Evolutionary conservation across 2,113 vertebrate species (phyloP).

Genomic region (Corythaixoides concolor): DNA sequence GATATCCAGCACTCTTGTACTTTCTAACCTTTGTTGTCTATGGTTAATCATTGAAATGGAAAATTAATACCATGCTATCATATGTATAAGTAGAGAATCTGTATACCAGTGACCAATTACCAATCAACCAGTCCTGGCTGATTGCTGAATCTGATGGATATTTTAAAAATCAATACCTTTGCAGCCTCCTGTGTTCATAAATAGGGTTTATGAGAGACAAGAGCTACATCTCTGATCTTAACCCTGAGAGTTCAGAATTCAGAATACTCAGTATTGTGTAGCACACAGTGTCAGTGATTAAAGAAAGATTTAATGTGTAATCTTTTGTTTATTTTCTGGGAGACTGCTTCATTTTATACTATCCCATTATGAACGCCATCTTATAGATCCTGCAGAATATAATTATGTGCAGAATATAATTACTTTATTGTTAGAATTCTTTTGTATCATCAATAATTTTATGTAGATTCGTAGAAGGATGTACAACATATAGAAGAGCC

Average conservation of each 20-base stretch:
- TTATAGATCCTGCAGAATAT: neutral
- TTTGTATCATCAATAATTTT: neutral
- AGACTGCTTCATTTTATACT: neutral
- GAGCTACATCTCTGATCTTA: neutral
- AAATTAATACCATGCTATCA: neutral
- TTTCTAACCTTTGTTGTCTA: neutral
- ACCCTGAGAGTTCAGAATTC: neutral
- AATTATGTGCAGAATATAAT: neutral
- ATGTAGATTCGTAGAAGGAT: neutral
- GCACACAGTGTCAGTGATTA: neutral
- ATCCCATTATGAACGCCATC: neutral
- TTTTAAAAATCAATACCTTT: neutral
- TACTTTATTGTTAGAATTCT: neutral
- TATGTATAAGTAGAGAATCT: neutral
- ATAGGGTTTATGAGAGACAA: neutral
- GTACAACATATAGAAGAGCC: neutral
- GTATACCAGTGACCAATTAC: neutral
- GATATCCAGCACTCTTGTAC: neutral
- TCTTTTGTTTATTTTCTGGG: neutral
- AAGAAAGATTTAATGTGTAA: neutral
- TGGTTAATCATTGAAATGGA: neutral
- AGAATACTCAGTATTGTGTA: neutral
- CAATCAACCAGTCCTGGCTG: neutral
- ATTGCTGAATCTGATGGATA: neutral
- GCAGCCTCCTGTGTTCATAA: neutral